A percentile compares a stretch with the other conserved stretches of the same genome.
These are phyloP conservation scores for Stichopus horrens DNA, from an alignment of 53 echinoderm and acorn worm genomes.

Conservation along the genomic window DNA sequence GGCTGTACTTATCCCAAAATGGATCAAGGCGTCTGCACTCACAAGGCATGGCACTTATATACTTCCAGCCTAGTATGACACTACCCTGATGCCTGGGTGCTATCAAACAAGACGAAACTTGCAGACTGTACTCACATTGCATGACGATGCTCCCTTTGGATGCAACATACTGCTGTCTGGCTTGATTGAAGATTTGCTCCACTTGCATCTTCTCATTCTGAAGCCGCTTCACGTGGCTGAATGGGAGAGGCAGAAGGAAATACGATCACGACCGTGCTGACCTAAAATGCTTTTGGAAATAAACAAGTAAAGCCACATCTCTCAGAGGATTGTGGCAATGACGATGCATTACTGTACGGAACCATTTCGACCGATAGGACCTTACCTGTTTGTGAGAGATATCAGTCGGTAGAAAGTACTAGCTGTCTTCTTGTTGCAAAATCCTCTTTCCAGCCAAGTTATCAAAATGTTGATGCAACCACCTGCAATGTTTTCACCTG, in stretches of 20 bases:
- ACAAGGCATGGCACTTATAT: not conserved
- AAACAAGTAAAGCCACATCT: too few species aligned
- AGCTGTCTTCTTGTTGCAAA: slow-evolving; percentile 76
- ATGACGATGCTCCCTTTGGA: slow-evolving; percentile 30
- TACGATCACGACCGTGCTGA: too few species aligned
- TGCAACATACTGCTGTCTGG: slow-evolving; percentile 6
- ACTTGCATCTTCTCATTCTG: slow-evolving; percentile 19
- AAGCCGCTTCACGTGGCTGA: slow-evolving; percentile 35
- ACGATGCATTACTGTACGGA: too few species aligned
- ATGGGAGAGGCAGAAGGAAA: not conserved
- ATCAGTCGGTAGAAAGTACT: slow-evolving; percentile 75
- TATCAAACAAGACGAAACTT: not conserved
- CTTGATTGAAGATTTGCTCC: slow-evolving; percentile 11
- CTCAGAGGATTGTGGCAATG: too few species aligned
- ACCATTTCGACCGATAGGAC: not conserved
- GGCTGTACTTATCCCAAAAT: not conserved
- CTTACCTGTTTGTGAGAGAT: slow-evolving; percentile 69
- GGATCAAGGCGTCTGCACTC: not conserved
- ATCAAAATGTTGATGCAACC: slow-evolving; percentile 57
- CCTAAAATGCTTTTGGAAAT: too few species aligned
- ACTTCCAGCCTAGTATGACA: not conserved
- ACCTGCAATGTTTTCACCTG: slow-evolving; percentile 46
- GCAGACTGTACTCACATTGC: slow-evolving; percentile 24
- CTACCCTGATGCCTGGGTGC: not conserved
- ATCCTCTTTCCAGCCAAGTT: slow-evolving; percentile 85